Evolutionary conservation across 2,888 invertebrate genomes (phyloP).

Genomic region (Neocrepidodera transversa): DNA sequence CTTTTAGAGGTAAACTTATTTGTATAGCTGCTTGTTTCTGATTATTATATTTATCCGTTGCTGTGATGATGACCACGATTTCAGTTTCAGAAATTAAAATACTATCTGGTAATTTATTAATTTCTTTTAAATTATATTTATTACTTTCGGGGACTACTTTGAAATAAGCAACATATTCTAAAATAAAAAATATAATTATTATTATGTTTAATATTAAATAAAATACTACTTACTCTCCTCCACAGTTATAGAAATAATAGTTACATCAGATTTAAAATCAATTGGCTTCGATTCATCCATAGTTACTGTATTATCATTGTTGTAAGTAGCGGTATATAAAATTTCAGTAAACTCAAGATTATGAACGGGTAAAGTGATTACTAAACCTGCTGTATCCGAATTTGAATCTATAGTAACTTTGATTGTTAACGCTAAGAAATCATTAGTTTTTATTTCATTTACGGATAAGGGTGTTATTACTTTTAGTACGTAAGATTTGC

Average conservation of each 20-base stretch:
- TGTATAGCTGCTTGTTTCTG: conserved; percentile 23
- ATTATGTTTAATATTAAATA: neutral
- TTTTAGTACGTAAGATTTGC: conserved; percentile 25
- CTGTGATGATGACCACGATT: conserved; percentile 19
- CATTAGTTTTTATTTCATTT: conserved; percentile 31
- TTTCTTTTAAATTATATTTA: neutral
- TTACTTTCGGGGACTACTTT: conserved; percentile 1
- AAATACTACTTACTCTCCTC: conserved; percentile 32
- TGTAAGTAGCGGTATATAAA: conserved; percentile 31
- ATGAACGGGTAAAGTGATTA: conserved; percentile 34
- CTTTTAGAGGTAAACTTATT: conserved; percentile 9
- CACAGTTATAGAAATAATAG: conserved; percentile 6
- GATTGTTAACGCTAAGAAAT: conserved; percentile 35
- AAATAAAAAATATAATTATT: conserved; percentile 6
- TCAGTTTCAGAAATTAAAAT: conserved; percentile 3
- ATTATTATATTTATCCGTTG: conserved; percentile 15
- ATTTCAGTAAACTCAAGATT: conserved; percentile 26
- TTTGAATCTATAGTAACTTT: conserved; percentile 28
- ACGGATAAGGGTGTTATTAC: conserved; percentile 23
- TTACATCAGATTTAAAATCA: conserved; percentile 22
- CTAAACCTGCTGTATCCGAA: conserved; percentile 29
- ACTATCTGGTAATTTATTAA: neutral
- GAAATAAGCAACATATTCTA: conserved; percentile 33
- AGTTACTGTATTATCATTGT: conserved; percentile 16
- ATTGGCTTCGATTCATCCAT: conserved; percentile 24